phyloP scores from a whole-genome alignment of 1,140 invertebrate species.

The Octopus sinensis region DNA sequence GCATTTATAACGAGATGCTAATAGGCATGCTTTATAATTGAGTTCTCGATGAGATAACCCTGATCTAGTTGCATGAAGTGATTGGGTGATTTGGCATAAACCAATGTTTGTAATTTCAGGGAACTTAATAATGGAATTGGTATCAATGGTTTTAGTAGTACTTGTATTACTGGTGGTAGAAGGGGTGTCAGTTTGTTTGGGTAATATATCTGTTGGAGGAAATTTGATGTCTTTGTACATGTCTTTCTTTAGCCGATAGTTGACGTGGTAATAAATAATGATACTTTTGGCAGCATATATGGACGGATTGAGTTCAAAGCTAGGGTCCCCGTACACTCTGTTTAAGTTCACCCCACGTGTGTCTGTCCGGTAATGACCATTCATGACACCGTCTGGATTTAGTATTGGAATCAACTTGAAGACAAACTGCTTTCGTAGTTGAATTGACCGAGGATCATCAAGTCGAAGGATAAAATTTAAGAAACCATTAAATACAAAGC shows the following conservation, averaged over 20 bases:
- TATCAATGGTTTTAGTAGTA: background rate
- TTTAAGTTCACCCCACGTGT: conserved; percentile 64
- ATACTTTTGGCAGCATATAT: conserved; percentile 59
- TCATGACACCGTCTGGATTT: conserved; percentile 88
- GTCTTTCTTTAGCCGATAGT: conserved; percentile 28
- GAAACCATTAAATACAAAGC: conserved; percentile 59
- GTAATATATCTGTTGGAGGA: conserved; percentile 8
- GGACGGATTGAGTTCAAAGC: conserved; percentile 51
- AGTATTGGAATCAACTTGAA: conserved; percentile 91
- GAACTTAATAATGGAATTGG: no score
- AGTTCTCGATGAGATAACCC: no score
- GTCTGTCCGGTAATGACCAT: conserved; percentile 86
- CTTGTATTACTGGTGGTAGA: conserved; percentile 16
- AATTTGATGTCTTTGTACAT: background rate
- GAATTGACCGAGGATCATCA: conserved; percentile 52
- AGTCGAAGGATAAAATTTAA: conserved; percentile 55
- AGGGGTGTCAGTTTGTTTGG: background rate
- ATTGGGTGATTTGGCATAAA: no score
- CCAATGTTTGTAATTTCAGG: no score
- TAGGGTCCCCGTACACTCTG: conserved; percentile 56
- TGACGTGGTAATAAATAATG: conserved; percentile 55
- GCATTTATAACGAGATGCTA: no score
- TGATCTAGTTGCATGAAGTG: no score
- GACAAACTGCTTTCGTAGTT: conserved; percentile 70
- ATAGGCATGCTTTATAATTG: no score